Percentiles rank a stretch among this genome's conserved stretches.
These are phyloP conservation scores for Dimorphilus gyrociliatus DNA, from an alignment of 2,888 invertebrate species.

Conservation along the genomic window DNA sequence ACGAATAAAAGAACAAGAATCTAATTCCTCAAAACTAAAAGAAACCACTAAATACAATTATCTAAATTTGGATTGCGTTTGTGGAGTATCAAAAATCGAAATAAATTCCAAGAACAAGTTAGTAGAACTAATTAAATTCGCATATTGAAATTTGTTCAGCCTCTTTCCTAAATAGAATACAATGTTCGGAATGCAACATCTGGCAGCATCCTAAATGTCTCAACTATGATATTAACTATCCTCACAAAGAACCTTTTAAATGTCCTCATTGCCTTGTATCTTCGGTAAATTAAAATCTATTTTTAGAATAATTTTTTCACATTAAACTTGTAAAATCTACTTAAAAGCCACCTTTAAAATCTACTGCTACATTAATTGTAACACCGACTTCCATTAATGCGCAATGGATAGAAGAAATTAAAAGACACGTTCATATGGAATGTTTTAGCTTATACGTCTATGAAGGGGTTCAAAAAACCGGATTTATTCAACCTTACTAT, in stretches of 20 bases:
- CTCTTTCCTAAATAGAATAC: no score
- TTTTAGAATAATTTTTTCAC: no score
- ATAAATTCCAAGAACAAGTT: no score
- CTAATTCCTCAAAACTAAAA: no score
- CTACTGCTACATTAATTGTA: conserved; percentile 54
- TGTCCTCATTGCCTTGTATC: conserved; percentile 52
- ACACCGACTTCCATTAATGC: conserved; percentile 50
- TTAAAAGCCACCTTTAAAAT: conserved; percentile 40
- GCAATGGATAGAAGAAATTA: conserved; percentile 56
- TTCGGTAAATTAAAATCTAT: conserved; percentile 29
- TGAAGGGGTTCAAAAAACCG: conserved; percentile 41
- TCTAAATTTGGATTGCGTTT: no score
- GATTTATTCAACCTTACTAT: conserved; percentile 47
- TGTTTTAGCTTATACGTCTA: conserved; percentile 32
- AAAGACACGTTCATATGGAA: conserved; percentile 44
- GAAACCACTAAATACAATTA: no score
- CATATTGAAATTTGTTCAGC: no score
- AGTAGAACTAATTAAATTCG: no score
- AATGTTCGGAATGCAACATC: conserved; percentile 46
- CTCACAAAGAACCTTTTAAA: conserved; percentile 37
- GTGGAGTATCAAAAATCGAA: no score
- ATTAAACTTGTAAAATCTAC: no score
- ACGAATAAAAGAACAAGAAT: no score
- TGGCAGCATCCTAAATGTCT: conserved; percentile 52
- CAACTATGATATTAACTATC: conserved; percentile 35